These are phyloP conservation scores for Drosophila neutralis DNA, from an alignment of 2,888 invertebrate species.

Conservation along the genomic window DNA sequence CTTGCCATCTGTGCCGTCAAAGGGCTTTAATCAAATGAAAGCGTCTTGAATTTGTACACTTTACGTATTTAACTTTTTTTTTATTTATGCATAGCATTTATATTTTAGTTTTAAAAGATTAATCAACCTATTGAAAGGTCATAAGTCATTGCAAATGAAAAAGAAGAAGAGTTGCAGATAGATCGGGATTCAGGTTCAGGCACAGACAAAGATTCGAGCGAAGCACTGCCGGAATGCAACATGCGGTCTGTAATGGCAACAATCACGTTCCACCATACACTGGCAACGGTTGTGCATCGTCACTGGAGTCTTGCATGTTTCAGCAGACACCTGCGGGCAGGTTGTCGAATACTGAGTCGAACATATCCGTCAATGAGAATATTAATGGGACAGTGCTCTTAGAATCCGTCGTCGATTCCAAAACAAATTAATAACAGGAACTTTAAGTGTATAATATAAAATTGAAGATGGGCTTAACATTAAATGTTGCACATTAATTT, in stretches of 20 bases:
- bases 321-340: constrained; percentile 56
- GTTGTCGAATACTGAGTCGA: constrained; percentile 42
- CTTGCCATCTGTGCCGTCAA: neutral
- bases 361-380: constrained; percentile 44
- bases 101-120: neutral
- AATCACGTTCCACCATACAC: constrained; percentile 50
- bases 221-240: constrained; percentile 22
- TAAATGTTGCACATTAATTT: neutral
- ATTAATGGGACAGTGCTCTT: constrained; percentile 21
- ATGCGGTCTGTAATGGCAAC: constrained; percentile 28
- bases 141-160: neutral
- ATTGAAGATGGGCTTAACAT: neutral
- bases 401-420: constrained; percentile 32
- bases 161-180: constrained; percentile 15
- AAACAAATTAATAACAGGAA: constrained; percentile 61
- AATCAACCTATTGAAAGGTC: neutral
- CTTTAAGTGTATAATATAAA: neutral
- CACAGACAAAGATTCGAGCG: constrained; percentile 25
- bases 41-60: neutral
- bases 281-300: constrained; percentile 54
- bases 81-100: neutral
- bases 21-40: neutral
- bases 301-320: constrained; percentile 59
- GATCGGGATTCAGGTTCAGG: constrained; percentile 32
- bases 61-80: neutral